phyloP scores from a whole-genome alignment of 2,888 invertebrate genomes.

The Byasa hedistus region DNA sequence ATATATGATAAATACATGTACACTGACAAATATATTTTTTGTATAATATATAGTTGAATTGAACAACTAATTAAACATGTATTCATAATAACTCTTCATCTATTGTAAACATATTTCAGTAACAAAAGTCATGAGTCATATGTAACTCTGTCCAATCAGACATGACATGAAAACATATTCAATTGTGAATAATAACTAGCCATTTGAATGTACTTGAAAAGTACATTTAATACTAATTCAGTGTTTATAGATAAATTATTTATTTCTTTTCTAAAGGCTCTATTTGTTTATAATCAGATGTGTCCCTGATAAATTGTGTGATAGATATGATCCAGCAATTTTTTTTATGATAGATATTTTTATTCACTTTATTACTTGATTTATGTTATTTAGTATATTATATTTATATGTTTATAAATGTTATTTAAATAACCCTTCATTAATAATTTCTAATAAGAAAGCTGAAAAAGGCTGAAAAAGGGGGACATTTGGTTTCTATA shows the following conservation, averaged over 20 bases:
- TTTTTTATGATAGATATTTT: background rate
- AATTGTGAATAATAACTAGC: background rate
- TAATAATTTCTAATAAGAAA: background rate
- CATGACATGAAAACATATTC: background rate
- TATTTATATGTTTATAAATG: background rate
- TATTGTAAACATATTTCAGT: constrained; percentile 11
- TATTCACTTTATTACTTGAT: too few relatives aligned
- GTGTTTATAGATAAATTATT: constrained; percentile 5
- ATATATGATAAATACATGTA: too few relatives aligned
- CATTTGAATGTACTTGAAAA: background rate
- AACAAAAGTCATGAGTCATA: constrained; percentile 21
- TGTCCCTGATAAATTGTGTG: background rate
- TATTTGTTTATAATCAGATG: constrained; percentile 4
- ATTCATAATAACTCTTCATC: background rate
- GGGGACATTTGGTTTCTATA: background rate
- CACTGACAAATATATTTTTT: background rate
- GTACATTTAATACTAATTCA: constrained; percentile 9
- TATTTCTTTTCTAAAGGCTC: too few relatives aligned
- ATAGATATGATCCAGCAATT: background rate
- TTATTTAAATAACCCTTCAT: background rate
- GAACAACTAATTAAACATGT: background rate
- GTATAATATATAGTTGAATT: background rate
- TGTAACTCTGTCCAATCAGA: constrained; percentile 13
- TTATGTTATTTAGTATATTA: background rate
- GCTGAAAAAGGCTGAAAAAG: too few relatives aligned